These are phyloP conservation scores for Polylopha cassiicola DNA, from an alignment of 2,888 invertebrate genomes.

Conservation along the genomic window DNA sequence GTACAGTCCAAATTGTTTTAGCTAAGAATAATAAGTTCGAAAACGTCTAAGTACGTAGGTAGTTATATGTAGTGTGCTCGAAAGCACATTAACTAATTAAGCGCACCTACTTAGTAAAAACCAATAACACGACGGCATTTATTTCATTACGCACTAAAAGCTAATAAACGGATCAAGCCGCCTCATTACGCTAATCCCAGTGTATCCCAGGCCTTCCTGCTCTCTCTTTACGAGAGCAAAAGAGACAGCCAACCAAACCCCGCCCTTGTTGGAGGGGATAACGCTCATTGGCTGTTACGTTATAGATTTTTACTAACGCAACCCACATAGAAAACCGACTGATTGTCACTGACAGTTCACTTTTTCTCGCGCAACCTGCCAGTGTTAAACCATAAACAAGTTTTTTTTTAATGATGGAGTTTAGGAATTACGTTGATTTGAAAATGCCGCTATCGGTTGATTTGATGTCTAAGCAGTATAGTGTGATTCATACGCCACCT, in stretches of 20 bases:
- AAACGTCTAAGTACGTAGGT: too few relatives aligned
- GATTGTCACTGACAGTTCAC: slow-evolving; percentile 11
- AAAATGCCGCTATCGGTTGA: slow-evolving; percentile 46
- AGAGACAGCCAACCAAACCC: slow-evolving; percentile 58
- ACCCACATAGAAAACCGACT: slow-evolving; percentile 11
- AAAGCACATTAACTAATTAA: too few relatives aligned
- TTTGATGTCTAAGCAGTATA: slow-evolving; percentile 38
- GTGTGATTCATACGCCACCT: slow-evolving; percentile 49
- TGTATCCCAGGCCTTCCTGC: slow-evolving; percentile 2
- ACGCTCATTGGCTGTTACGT: slow-evolving; percentile 62
- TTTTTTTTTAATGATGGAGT: slow-evolving; percentile 47
- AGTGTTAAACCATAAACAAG: slow-evolving; percentile 12
- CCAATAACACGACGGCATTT: too few relatives aligned
- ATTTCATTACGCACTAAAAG: slow-evolving; percentile 32
- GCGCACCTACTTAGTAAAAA: too few relatives aligned
- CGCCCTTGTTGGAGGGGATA: slow-evolving; percentile 67
- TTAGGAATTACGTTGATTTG: slow-evolving; percentile 41
- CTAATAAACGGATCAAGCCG: slow-evolving; percentile 35
- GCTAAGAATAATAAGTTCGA: too few relatives aligned
- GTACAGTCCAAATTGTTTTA: too few relatives aligned
- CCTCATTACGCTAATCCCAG: slow-evolving; percentile 12
- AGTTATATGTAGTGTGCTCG: too few relatives aligned
- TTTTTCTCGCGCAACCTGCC: slow-evolving; percentile 1
- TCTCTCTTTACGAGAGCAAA: slow-evolving; percentile 52
- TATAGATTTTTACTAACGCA: slow-evolving; percentile 70